Percentiles rank a stretch among this genome's conserved stretches.
Evolutionary conservation across 2,888 invertebrate genomes (phyloP).

Genomic region (Apamea monoglypha): DNA sequence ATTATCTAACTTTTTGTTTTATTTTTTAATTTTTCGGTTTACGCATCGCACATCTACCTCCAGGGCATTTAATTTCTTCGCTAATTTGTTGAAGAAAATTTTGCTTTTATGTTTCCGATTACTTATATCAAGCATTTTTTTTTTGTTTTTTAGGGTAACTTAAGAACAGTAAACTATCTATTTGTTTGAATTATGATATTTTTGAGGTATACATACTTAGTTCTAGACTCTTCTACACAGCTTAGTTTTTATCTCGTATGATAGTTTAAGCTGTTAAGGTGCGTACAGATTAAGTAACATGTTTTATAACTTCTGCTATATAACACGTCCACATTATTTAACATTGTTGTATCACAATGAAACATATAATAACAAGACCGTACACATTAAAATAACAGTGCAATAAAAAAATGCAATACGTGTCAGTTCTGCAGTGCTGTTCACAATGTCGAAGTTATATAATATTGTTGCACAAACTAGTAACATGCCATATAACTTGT

Average conservation of each 20-base stretch:
- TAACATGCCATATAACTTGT: too few relatives aligned
- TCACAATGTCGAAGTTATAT: too few relatives aligned
- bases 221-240: not conserved
- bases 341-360: too few relatives aligned
- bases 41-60: slow-evolving; percentile 42
- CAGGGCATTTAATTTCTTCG: slow-evolving; percentile 54
- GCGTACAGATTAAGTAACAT: too few relatives aligned
- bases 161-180: not conserved
- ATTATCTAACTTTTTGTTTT: slow-evolving; percentile 60
- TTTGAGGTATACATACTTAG: not conserved
- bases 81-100: slow-evolving; percentile 55
- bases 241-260: not conserved
- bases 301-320: too few relatives aligned
- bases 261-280: too few relatives aligned
- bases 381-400: too few relatives aligned
- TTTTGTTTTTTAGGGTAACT: slow-evolving; percentile 1
- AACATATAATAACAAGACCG: too few relatives aligned
- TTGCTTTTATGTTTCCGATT: slow-evolving; percentile 45
- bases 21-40: slow-evolving; percentile 43
- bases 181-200: not conserved
- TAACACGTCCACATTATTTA: too few relatives aligned
- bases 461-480: too few relatives aligned
- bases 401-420: too few relatives aligned
- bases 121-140: slow-evolving; percentile 3
- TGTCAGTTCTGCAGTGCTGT: too few relatives aligned